A percentile compares a stretch with the other conserved stretches of the same genome.
Conservation (phyloP, 2,797 vertebrate species). For the Odontamblyopus rebecca region DNA sequence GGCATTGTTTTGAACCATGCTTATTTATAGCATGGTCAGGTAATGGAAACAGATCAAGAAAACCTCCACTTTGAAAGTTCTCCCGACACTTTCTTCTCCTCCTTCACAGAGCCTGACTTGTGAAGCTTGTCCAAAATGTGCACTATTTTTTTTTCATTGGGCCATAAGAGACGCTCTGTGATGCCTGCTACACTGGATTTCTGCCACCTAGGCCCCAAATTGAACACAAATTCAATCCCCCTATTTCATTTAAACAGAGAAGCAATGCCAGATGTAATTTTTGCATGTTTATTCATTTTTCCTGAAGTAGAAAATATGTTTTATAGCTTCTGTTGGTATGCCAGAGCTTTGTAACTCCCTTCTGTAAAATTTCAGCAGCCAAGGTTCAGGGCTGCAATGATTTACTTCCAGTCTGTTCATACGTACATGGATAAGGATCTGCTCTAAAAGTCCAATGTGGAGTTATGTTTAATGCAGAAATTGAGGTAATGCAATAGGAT, state of each 20-base stretch:
- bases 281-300: constrained; percentile 17
- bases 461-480: constrained; percentile 18
- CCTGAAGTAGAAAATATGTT: constrained; percentile 15
- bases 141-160: constrained; percentile 17
- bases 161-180: constrained; percentile 24
- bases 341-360: constrained; percentile 18
- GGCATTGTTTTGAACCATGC: constrained; percentile 24
- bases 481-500: constrained; percentile 8
- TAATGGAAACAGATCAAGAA: constrained; percentile 39
- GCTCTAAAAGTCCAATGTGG: constrained; percentile 12
- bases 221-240: constrained; percentile 40
- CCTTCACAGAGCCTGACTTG: constrained; percentile 21
- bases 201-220: constrained; percentile 33
- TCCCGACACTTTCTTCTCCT: constrained; percentile 27
- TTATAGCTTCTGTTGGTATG: constrained; percentile 8
- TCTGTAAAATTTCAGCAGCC: constrained; percentile 18
- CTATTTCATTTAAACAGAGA: constrained; percentile 25
- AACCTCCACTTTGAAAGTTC: constrained; percentile 47
- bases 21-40: constrained; percentile 50
- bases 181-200: constrained; percentile 29
- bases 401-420: constrained; percentile 36
- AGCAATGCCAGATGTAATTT: constrained; percentile 26
- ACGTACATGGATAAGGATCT: constrained; percentile 26
- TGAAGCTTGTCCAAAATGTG: constrained; percentile 18
- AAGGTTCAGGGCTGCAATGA: constrained; percentile 30